These are phyloP conservation scores for Pelmatolapia mariae DNA, from an alignment of 2,113 vertebrate species.

Conservation along the genomic window DNA sequence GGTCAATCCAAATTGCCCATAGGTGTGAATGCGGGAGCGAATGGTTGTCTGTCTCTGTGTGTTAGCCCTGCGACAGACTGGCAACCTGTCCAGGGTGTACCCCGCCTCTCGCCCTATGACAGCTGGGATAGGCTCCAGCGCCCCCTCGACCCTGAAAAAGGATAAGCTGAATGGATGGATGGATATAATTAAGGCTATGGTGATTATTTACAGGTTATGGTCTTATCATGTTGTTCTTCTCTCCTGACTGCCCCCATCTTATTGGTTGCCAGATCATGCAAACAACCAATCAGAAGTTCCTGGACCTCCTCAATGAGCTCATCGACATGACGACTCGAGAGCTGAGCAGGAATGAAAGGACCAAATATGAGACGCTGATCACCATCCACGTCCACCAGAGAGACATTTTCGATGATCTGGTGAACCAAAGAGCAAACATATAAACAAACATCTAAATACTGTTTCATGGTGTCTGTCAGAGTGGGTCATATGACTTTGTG, in stretches of 20 bases:
- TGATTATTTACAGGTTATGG: neutral
- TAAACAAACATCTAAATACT: neutral
- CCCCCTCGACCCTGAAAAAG: no score
- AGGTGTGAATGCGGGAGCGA: no score
- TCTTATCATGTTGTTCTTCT: neutral
- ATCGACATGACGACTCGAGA: constrained; percentile 84
- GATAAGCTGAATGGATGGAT: no score
- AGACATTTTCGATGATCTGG: constrained; percentile 91
- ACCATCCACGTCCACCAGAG: constrained; percentile 92
- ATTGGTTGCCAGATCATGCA: constrained; percentile 74
- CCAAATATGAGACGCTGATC: constrained; percentile 87
- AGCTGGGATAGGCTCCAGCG: no score
- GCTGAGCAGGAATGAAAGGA: constrained; percentile 81
- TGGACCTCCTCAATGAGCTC: constrained; percentile 83
- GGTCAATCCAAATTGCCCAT: no score
- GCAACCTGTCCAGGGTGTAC: no score
- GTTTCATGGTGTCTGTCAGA: neutral
- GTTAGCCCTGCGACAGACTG: no score
- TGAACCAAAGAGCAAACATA: constrained; percentile 5
- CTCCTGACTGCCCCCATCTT: fast-evolving
- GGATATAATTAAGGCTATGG: fast-evolving
- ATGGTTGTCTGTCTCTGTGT: no score
- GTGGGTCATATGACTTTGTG: neutral
- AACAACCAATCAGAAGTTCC: constrained; percentile 80
- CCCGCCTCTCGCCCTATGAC: no score